phyloP scores from a whole-genome alignment of 23 tunicate species.

The Ascidia mentula region DNA sequence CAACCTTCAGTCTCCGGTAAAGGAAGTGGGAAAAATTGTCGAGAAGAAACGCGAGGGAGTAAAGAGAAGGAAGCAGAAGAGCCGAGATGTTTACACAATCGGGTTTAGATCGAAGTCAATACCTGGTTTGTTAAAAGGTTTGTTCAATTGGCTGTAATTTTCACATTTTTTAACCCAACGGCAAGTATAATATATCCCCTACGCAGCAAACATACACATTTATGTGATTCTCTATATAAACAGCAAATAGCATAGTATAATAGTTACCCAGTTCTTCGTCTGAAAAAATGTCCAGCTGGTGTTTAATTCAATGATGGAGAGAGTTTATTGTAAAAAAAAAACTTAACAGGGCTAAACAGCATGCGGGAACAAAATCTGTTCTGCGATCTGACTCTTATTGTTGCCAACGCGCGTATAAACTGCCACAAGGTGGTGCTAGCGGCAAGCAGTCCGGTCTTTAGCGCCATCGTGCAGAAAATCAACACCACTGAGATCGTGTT shows the following conservation, averaged over 20 bases:
- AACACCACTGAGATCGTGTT: constrained; percentile 38
- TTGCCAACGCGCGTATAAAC: constrained; percentile 28
- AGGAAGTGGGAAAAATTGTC: not conserved
- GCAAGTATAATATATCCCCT: no score
- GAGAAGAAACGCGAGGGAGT: not conserved
- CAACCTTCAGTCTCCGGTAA: not conserved
- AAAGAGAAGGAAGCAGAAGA: not conserved
- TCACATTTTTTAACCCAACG: no score
- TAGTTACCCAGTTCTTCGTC: no score
- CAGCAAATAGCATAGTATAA: no score
- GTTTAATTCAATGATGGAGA: no score
- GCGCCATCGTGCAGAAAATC: constrained; percentile 40
- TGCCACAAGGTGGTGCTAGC: constrained; percentile 62
- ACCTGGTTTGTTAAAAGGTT: constrained; percentile 50
- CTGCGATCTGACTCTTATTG: constrained; percentile 51
- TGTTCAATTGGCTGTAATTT: no score
- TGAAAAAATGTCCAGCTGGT: no score
- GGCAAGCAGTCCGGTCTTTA: constrained; percentile 62
- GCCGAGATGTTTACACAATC: constrained; percentile 20
- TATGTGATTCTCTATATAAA: no score
- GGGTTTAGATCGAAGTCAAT: constrained; percentile 31
- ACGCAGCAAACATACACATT: no score
- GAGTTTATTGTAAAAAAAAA: no score
- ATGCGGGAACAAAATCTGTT: constrained; percentile 47
- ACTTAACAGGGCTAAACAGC: constrained; percentile 41